Base-by-base conservation (phyloP, 2,888 invertebrate genomes). In the Gnatocerus cornutus region DNA sequence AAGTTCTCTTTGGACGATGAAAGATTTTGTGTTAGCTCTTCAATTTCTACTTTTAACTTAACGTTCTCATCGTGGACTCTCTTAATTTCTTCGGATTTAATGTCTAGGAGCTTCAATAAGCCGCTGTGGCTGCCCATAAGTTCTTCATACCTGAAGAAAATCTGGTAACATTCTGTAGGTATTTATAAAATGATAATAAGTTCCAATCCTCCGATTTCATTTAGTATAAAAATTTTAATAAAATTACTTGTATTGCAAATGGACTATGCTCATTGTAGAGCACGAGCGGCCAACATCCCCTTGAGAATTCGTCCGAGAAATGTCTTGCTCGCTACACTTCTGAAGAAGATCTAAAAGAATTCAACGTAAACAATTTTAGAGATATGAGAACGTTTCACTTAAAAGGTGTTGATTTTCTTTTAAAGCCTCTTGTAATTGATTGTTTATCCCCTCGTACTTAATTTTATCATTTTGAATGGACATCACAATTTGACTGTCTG, bases 241-340 rank as follows among this genome's bases (percentile, higher is more conserved):
- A n/a, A 33, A 33, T 59, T 78, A 88, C 88, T 88, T 87, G 75
- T 87, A 87, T 74, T 88, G 88, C 9, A 89, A 81, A 76, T 88
- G 87, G 5, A 87, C 86, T 72, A 88, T 86, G 78, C 87, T 88
- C 83, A 87, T 86, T 0, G 87, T 87, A 0, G 88, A 87, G 84
- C 86, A 87, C n/a, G 87, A 84, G 37, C 86, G 83, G 6, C 82
- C 77, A 4, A 82, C 68, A 59, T 84, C 82, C 2, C 83, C 76
- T 59, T 79, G 81, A 66, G 76, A 82, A 59, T 77, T 80, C 2
- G 69, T 64, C 46, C 74, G 50, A 37, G 74, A 72, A 6, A 68
- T 14, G 53, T 75, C 67, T 13, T 67, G 63, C 4, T 75, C 74
- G 27, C 66, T 65, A 61, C 69, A 72, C 58, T 73, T 75, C 67